Percentiles rank a stretch among this genome's conserved stretches.
Conservation (phyloP, 2,888 invertebrate genomes). For the Gryllus longicercus region DNA sequence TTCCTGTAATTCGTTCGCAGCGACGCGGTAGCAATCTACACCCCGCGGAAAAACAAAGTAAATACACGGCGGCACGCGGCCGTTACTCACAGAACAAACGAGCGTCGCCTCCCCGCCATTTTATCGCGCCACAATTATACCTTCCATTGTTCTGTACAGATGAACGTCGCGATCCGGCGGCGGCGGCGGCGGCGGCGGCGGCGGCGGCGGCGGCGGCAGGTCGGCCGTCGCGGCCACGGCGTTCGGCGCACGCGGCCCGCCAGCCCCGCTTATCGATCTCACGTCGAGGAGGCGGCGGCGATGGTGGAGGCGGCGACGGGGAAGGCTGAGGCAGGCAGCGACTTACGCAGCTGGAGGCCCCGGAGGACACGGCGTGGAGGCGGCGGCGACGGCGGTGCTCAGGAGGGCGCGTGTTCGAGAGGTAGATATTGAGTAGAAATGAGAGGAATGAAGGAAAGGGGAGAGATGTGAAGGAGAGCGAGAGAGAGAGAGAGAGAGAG, state of each 20-base stretch:
- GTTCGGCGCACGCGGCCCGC: not conserved
- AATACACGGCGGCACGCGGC: not conserved
- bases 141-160: conserved; percentile 1
- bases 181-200: conserved; percentile 17
- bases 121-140: conserved; percentile 17
- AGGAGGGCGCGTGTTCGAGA: not conserved
- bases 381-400: not conserved
- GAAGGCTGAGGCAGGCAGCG: not conserved
- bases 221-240: not conserved
- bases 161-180: not conserved
- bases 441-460: no score
- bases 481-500: no score
- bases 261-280: not conserved
- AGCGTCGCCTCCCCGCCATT: conserved; percentile 8
- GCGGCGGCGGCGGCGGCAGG: not conserved
- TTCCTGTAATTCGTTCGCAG: not conserved
- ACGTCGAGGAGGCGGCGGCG: not conserved
- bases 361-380: not conserved
- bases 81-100: conserved; percentile 2
- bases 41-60: conserved; percentile 5
- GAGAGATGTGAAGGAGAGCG: no score
- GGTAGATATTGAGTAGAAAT: no score
- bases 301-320: not conserved
- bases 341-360: no score
- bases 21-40: not conserved